These are phyloP conservation scores for Orius insidiosus DNA, from an alignment of 1,140 invertebrate genomes.

Conservation along the genomic window DNA sequence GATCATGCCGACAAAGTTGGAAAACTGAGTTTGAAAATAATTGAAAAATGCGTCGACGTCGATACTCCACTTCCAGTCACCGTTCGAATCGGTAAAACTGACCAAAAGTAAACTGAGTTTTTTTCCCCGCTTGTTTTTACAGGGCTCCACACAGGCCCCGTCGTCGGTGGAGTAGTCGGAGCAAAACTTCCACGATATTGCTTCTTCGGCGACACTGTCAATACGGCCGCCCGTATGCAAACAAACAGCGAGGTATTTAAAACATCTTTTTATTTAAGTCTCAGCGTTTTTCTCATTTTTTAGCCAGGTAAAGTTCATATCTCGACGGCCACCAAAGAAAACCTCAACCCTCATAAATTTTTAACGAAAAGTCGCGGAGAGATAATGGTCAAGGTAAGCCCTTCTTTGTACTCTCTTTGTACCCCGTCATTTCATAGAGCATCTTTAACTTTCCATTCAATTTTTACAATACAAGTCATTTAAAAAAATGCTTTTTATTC, in stretches of 20 bases:
- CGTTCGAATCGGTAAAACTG: neutral
- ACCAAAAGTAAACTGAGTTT: too few species aligned
- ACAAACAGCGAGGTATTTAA: slow-evolving; percentile 28
- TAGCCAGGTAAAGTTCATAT: slow-evolving; percentile 49
- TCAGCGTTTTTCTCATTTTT: slow-evolving; percentile 6
- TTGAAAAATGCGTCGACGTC: neutral
- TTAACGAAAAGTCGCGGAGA: slow-evolving; percentile 39
- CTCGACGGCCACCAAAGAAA: slow-evolving; percentile 37
- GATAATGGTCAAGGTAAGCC: slow-evolving; percentile 31
- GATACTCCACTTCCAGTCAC: slow-evolving; percentile 1
- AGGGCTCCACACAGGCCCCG: slow-evolving; percentile 40
- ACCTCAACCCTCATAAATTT: slow-evolving; percentile 38
- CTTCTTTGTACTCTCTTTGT: neutral
- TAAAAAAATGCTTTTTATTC: too few species aligned
- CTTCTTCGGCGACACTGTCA: slow-evolving; percentile 42
- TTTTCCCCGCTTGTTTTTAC: neutral
- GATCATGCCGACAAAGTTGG: slow-evolving; percentile 66
- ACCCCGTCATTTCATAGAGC: neutral
- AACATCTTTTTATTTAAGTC: slow-evolving; percentile 1
- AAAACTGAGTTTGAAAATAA: slow-evolving; percentile 39
- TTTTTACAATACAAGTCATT: neutral
- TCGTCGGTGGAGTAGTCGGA: slow-evolving; percentile 42
- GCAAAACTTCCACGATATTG: slow-evolving; percentile 47
- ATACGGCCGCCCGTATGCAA: slow-evolving; percentile 36
- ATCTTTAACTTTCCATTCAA: neutral